Evolutionary conservation across 2,797 vertebrate genomes (phyloP).

Genomic region (Periophthalmus magnuspinnatus): DNA sequence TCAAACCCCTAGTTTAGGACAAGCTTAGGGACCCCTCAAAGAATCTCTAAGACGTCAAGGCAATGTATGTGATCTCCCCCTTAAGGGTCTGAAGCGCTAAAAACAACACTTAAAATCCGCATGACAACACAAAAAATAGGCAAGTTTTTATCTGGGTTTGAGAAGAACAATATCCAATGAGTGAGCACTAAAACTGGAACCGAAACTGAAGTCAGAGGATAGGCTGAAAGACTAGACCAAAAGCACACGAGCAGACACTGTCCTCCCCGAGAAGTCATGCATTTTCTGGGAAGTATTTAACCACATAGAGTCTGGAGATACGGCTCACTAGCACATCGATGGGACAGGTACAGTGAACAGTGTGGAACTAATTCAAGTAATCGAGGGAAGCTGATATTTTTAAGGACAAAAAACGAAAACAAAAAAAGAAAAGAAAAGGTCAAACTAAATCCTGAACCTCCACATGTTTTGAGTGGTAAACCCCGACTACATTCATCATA

Average conservation of each 20-base stretch:
- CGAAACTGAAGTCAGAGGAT: constrained; percentile 56
- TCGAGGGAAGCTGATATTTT: constrained; percentile 64
- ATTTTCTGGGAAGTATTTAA: constrained; percentile 73
- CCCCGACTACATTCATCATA: constrained; percentile 78
- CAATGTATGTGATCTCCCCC: constrained; percentile 93
- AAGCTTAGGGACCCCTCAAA: constrained; percentile 91
- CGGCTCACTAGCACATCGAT: constrained; percentile 69
- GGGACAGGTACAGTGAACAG: constrained; percentile 64
- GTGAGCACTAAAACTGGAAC: constrained; percentile 43
- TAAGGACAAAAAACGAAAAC: constrained; percentile 28
- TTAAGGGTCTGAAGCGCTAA: constrained; percentile 81
- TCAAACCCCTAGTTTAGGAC: constrained; percentile 92
- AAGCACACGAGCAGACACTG: constrained; percentile 77
- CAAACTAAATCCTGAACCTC: constrained; percentile 57
- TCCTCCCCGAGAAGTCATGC: constrained; percentile 74
- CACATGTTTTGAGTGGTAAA: constrained; percentile 56
- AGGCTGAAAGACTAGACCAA: constrained; percentile 70
- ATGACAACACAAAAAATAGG: constrained; percentile 74
- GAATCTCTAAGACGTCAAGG: constrained; percentile 95
- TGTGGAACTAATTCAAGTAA: constrained; percentile 73
- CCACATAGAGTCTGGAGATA: constrained; percentile 73
- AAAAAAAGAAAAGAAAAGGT: constrained; percentile 45
- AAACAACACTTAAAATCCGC: constrained; percentile 80
- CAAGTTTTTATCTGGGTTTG: constrained; percentile 58
- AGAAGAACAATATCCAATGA: constrained; percentile 50